Percentiles rank a stretch among this genome's conserved stretches.
phyloP scores from a whole-genome alignment of 2,113 vertebrate genomes.

The Motacilla tschutschensis region DNA sequence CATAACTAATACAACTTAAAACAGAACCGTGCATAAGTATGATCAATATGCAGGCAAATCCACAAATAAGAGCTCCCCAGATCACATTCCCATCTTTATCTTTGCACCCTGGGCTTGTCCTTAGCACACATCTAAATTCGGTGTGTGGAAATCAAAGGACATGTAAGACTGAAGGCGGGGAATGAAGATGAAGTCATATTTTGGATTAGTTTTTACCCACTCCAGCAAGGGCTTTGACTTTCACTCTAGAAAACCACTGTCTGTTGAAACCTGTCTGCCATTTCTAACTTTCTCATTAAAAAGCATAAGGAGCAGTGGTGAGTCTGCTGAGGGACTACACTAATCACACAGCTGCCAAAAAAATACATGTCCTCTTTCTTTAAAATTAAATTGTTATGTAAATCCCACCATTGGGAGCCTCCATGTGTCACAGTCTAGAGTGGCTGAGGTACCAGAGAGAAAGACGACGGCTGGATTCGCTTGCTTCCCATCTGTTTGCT shows the following conservation, averaged over 20 bases:
- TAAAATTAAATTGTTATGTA: conserved; percentile 57
- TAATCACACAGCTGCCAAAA: conserved; percentile 23
- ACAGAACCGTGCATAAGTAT: not conserved
- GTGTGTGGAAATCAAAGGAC: not conserved
- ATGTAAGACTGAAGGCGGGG: not conserved
- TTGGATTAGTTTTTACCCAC: not conserved
- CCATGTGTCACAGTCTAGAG: conserved; percentile 12
- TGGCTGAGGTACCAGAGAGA: not conserved
- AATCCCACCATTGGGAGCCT: not conserved
- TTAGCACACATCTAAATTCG: not conserved
- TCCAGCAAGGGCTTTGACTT: not conserved
- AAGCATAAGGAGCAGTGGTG: not conserved
- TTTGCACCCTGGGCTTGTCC: not conserved
- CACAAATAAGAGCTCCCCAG: not conserved
- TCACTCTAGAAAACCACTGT: not conserved
- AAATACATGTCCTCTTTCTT: not conserved
- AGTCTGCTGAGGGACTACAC: not conserved
- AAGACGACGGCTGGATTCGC: fast-evolving
- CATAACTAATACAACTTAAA: not conserved
- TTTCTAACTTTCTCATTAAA: not conserved
- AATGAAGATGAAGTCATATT: not conserved
- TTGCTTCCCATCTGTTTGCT: not conserved
- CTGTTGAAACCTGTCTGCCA: not conserved
- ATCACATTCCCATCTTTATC: not conserved
- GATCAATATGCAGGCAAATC: not conserved